Conservation (phyloP, 2,113 vertebrate species). For the Pogonocichla stellata region DNA sequence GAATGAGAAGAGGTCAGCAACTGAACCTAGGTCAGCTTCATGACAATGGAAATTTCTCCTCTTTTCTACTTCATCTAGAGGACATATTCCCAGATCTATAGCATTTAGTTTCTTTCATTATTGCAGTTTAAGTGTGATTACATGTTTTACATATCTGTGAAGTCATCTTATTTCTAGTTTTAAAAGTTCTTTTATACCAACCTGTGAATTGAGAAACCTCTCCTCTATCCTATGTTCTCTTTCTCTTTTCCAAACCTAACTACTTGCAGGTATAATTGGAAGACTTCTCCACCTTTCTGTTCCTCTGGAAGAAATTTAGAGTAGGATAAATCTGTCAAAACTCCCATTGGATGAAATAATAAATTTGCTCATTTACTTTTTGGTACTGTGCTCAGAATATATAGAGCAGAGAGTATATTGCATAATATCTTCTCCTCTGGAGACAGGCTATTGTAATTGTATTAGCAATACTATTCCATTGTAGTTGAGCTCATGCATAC, state of each 20-base stretch:
- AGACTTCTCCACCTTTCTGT: constrained; percentile 18
- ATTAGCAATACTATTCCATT: neutral
- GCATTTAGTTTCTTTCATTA: constrained; percentile 44
- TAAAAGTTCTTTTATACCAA: neutral
- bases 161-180: neutral
- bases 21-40: constrained; percentile 45
- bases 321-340: constrained; percentile 35
- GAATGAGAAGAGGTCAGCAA: constrained; percentile 38
- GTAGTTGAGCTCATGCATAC: neutral
- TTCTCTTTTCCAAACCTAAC: neutral
- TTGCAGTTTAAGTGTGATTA: constrained; percentile 37
- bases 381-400: neutral
- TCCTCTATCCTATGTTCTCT: neutral
- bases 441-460: neutral
- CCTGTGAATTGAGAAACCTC: neutral
- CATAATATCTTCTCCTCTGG: neutral
- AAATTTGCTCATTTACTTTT: constrained; percentile 30
- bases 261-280: neutral
- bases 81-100: neutral
- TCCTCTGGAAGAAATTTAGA: constrained; percentile 40
- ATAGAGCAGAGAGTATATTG: neutral
- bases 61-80: constrained; percentile 20
- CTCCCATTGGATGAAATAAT: neutral
- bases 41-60: constrained; percentile 25
- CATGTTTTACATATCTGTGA: neutral